Conservation (phyloP, 2,888 invertebrate species). For the Epiblema foenella region DNA sequence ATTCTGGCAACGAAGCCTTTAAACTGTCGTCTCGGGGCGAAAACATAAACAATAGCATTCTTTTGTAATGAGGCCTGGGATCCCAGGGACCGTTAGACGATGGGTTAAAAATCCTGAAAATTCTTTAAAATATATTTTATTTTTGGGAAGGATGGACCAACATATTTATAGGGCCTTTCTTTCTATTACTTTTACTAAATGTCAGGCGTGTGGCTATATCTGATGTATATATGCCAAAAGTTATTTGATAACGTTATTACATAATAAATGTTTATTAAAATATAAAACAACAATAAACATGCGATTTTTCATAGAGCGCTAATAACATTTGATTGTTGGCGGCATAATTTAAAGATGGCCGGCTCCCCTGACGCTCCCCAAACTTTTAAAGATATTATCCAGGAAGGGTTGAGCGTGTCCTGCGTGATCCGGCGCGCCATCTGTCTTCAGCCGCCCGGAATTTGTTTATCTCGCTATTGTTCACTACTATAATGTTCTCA, state of each 20-base stretch:
- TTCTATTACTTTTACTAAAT: too few species aligned
- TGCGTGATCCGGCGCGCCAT: constrained; percentile 78
- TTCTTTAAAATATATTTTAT: too few species aligned
- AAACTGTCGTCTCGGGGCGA: too few species aligned
- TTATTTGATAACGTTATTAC: background rate
- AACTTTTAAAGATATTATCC: constrained; percentile 85
- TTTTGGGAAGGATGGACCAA: background rate
- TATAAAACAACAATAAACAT: constrained; percentile 13
- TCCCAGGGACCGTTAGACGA: too few species aligned
- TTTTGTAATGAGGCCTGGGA: too few species aligned
- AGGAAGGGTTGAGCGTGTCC: constrained; percentile 80
- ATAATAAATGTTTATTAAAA: too few species aligned
- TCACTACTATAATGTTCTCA: constrained; percentile 23
- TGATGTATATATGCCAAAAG: background rate
- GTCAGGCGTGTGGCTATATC: background rate
- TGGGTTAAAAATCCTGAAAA: too few species aligned
- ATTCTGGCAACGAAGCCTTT: too few species aligned
- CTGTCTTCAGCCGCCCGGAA: constrained; percentile 77
- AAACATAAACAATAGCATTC: too few species aligned
- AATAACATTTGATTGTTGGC: constrained; percentile 73
- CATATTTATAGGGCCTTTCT: background rate
- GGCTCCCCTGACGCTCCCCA: constrained; percentile 58
- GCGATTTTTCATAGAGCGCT: constrained; percentile 45
- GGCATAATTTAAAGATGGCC: constrained; percentile 71
- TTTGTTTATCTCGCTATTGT: constrained; percentile 67